Percentiles rank a stretch among this genome's conserved stretches.
Evolutionary conservation across 2,888 invertebrate genomes (phyloP).

Genomic region (Andrena flavipes): DNA sequence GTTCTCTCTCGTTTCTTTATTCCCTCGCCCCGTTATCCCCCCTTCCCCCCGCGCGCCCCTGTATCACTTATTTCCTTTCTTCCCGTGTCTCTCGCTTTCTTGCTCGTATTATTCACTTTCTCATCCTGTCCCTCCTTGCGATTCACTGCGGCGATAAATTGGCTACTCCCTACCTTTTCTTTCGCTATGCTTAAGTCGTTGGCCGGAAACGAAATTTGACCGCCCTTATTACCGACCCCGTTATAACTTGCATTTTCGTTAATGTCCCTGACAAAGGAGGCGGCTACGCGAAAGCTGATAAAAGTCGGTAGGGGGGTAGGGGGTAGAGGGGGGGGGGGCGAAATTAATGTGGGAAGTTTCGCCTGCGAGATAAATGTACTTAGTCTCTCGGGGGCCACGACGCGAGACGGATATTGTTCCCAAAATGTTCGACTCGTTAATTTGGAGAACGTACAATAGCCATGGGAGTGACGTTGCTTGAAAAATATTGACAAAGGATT

Average conservation of each 20-base stretch:
- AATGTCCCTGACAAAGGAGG: conserved; percentile 54
- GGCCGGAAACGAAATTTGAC: conserved; percentile 55
- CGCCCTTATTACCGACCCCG: conserved; percentile 65
- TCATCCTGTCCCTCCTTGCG: conserved; percentile 23
- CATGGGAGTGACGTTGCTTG: not conserved
- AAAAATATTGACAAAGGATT: conserved; percentile 9
- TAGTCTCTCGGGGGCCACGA: conserved; percentile 19
- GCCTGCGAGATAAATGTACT: conserved; percentile 39
- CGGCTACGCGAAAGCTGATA: conserved; percentile 26
- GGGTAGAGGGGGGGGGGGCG: not conserved
- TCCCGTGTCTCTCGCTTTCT: conserved; percentile 27
- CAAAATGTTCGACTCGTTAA: conserved; percentile 35
- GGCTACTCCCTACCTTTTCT: conserved; percentile 35
- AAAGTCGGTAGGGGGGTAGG: conserved; percentile 17
- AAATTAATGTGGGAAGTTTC: conserved; percentile 60
- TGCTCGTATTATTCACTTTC: conserved; percentile 44
- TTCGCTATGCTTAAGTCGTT: conserved; percentile 44
- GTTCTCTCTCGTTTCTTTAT: not conserved
- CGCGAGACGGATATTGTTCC: conserved; percentile 26
- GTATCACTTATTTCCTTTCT: conserved; percentile 16
- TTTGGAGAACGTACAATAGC: conserved; percentile 3
- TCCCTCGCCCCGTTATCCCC: not conserved
- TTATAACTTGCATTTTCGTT: conserved; percentile 71
- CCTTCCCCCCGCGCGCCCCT: not conserved
- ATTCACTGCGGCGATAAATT: conserved; percentile 66